Percentiles rank a stretch among this genome's conserved stretches.
Conservation (phyloP, 1,140 invertebrate genomes). For the Drosophila serrata region DNA sequence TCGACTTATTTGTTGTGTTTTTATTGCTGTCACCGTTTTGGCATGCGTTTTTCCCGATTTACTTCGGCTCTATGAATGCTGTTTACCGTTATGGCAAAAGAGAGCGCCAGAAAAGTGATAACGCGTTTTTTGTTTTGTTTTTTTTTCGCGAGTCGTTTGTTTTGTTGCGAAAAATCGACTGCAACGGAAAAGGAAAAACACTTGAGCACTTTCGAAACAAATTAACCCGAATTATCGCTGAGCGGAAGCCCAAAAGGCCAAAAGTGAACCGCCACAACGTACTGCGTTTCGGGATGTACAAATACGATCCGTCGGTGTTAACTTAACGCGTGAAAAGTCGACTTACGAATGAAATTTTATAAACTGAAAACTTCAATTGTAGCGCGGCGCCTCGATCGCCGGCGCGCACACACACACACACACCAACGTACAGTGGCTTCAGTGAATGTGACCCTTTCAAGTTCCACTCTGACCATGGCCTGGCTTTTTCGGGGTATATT, state of each 20-base stretch:
- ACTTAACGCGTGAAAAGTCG: constrained; percentile 76
- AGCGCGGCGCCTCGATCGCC: constrained; percentile 37
- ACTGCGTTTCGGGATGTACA: constrained; percentile 19
- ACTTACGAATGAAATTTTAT: constrained; percentile 61
- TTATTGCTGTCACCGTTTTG: constrained; percentile 58
- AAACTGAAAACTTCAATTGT: constrained; percentile 57
- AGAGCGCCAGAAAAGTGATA: constrained; percentile 18
- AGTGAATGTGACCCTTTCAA: constrained; percentile 53
- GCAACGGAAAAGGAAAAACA: constrained; percentile 57
- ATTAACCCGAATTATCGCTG: constrained; percentile 70
- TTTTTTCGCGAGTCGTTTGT: constrained; percentile 33
- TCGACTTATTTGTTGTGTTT: constrained; percentile 45
- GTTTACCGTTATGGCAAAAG: constrained; percentile 43
- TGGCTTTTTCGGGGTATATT: constrained; percentile 29
- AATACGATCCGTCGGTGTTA: constrained; percentile 36
- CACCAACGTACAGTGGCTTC: constrained; percentile 20
- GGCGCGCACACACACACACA: not conserved
- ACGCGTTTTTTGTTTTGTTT: constrained; percentile 20
- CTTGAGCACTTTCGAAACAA: constrained; percentile 71
- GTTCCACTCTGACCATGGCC: constrained; percentile 43
- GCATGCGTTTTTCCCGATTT: constrained; percentile 40
- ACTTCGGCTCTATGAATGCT: constrained; percentile 12
- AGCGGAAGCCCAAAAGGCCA: constrained; percentile 61
- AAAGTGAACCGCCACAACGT: constrained; percentile 21
- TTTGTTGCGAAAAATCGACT: constrained; percentile 53